A percentile compares a stretch with the other conserved stretches of the same genome.
These are phyloP conservation scores for Ptychoptera albimana DNA, from an alignment of 2,888 invertebrate genomes.

Conservation along the genomic window DNA sequence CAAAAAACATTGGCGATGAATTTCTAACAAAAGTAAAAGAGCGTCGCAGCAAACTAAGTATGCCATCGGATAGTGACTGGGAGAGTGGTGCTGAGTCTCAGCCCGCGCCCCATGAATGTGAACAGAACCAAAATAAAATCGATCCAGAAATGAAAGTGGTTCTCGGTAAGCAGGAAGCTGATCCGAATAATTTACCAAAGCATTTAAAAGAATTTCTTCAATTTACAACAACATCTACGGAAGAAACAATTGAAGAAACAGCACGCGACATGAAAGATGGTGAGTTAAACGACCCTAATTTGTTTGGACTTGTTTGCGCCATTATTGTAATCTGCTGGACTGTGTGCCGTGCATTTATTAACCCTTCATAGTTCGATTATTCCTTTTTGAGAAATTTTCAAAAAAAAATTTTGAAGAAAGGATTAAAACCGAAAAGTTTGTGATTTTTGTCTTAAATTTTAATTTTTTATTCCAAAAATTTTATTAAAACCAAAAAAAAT, in stretches of 20 bases:
- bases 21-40: constrained; percentile 62
- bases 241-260: constrained; percentile 10
- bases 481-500: too few relatives aligned
- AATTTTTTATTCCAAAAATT: too few relatives aligned
- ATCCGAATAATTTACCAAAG: constrained; percentile 48
- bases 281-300: constrained; percentile 7
- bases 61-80: constrained; percentile 46
- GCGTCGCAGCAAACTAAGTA: constrained; percentile 50
- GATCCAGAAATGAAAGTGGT: constrained; percentile 39
- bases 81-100: constrained; percentile 39
- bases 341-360: constrained; percentile 17
- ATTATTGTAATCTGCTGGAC: constrained; percentile 24
- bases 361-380: constrained; percentile 8
- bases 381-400: neutral
- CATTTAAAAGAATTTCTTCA: constrained; percentile 67
- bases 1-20: constrained; percentile 46
- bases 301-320: constrained; percentile 23
- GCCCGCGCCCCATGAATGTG: constrained; percentile 29
- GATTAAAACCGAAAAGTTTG: neutral
- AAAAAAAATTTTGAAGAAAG: neutral
- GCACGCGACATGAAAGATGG: neutral
- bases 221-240: constrained; percentile 24
- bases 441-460: too few relatives aligned
- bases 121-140: constrained; percentile 4
- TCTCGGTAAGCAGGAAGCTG: constrained; percentile 43